A percentile compares a stretch with the other conserved stretches of the same genome.
phyloP scores from a whole-genome alignment of 2,113 vertebrate species.

The Colistium nudipinnis region DNA sequence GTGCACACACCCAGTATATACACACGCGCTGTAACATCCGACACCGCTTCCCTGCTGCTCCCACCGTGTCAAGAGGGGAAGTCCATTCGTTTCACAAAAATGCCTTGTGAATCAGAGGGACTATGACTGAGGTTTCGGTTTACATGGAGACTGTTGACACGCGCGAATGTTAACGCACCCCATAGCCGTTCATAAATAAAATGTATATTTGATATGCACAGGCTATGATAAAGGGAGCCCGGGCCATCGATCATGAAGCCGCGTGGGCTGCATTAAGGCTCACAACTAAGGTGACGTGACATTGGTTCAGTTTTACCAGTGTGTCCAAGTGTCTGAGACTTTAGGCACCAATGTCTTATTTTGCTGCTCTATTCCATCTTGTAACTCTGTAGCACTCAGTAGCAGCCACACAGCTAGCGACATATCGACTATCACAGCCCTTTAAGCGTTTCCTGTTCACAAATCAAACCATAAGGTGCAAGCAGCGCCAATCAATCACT shows the following conservation, averaged over 20 bases:
- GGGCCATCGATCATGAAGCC: constrained; percentile 36
- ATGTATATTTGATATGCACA: constrained; percentile 52
- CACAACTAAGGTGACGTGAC: constrained; percentile 33
- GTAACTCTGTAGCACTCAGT: neutral
- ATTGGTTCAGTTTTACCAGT: constrained; percentile 19
- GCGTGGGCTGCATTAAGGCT: constrained; percentile 1
- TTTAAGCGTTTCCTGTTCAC: constrained; percentile 51
- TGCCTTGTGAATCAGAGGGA: constrained; percentile 61
- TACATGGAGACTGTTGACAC: constrained; percentile 64
- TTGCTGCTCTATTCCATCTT: constrained; percentile 14
- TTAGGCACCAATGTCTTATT: constrained; percentile 29
- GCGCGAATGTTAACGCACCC: constrained; percentile 15
- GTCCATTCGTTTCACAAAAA: constrained; percentile 68
- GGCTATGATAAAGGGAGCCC: constrained; percentile 27
- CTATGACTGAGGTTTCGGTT: constrained; percentile 60
- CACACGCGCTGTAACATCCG: constrained; percentile 55
- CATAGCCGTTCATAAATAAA: constrained; percentile 69
- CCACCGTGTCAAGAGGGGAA: constrained; percentile 65
- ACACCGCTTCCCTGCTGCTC: constrained; percentile 67
- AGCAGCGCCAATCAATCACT: constrained; percentile 36
- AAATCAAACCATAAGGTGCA: constrained; percentile 26
- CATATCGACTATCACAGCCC: constrained; percentile 35
- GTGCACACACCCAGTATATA: constrained; percentile 11
- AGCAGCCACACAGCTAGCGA: constrained; percentile 20
- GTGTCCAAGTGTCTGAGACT: constrained; percentile 29